Conservation (phyloP, 2,797 vertebrate species). For the Phyllotis vaccarum region DNA sequence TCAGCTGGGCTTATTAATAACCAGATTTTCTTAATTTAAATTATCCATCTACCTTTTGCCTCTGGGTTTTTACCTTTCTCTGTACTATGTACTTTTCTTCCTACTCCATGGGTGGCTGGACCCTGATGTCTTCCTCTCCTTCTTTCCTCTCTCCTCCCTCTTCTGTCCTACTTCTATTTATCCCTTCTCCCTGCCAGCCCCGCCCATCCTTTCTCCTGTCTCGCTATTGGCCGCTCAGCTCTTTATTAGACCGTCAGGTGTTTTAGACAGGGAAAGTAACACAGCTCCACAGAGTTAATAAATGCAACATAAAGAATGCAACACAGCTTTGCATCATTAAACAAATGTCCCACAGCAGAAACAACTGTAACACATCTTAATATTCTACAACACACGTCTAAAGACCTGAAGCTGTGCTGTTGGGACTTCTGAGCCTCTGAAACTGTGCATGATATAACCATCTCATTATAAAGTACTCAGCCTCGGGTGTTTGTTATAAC, state of each 20-base stretch:
- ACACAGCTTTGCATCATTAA: neutral
- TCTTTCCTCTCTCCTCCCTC: neutral
- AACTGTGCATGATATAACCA: neutral
- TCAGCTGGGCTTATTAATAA: neutral
- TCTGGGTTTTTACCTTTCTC: neutral
- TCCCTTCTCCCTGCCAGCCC: neutral
- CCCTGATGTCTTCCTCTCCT: neutral
- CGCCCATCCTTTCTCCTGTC: neutral
- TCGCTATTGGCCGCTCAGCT: neutral
- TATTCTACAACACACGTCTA: neutral
- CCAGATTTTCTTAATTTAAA: neutral
- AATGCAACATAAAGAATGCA: neutral
- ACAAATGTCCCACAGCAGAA: neutral
- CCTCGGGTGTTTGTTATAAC: neutral
- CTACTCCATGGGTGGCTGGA: neutral
- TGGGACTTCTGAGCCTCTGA: neutral
- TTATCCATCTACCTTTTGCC: neutral
- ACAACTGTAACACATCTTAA: neutral
- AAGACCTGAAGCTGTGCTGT: neutral
- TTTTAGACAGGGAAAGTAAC: neutral
- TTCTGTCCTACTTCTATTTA: too few species aligned
- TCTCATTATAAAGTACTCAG: neutral
- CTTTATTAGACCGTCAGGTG: neutral
- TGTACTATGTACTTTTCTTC: neutral
- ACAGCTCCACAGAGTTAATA: neutral